Evolutionary conservation across 92 coral and sea anemone genomes (phyloP).

Genomic region (Paramuricea clavata): DNA sequence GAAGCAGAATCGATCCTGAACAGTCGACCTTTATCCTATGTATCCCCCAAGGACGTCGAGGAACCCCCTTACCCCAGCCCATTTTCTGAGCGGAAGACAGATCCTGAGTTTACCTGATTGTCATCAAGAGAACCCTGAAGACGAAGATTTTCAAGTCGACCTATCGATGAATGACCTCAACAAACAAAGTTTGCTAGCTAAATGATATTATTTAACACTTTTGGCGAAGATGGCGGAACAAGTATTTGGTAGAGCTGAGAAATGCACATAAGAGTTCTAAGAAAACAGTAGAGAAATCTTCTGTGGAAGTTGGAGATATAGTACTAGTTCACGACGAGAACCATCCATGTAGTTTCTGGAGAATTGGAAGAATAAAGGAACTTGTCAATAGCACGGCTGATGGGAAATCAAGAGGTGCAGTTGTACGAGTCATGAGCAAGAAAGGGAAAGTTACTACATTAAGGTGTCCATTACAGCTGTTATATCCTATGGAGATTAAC

Average conservation of each 20-base stretch:
- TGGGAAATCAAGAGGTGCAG: slow-evolving; percentile 70
- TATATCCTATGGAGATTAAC: slow-evolving; percentile 66
- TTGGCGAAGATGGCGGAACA: slow-evolving; percentile 72
- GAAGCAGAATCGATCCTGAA: slow-evolving; percentile 68
- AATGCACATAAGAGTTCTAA: slow-evolving; percentile 36
- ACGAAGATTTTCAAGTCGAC: slow-evolving; percentile 31
- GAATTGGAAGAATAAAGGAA: slow-evolving; percentile 46
- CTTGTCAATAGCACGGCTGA: slow-evolving; percentile 57
- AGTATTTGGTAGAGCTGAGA: slow-evolving; percentile 67
- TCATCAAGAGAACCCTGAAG: slow-evolving; percentile 1
- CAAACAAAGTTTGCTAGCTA: slow-evolving; percentile 50
- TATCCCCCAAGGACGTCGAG: slow-evolving; percentile 62
- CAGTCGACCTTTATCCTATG: slow-evolving; percentile 62
- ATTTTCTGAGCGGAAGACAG: slow-evolving; percentile 61
- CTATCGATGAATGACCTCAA: slow-evolving; percentile 34
- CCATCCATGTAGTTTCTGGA: slow-evolving; percentile 49
- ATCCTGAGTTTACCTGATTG: slow-evolving; percentile 58
- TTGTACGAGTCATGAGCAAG: slow-evolving; percentile 61
- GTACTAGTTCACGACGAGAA: slow-evolving; percentile 58
- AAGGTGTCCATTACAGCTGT: slow-evolving; percentile 71
- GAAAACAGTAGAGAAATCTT: slow-evolving; percentile 16
- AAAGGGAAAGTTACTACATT: slow-evolving; percentile 49
- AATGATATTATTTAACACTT: slow-evolving; percentile 56
- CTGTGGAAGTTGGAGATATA: slow-evolving; percentile 37
- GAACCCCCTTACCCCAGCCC: slow-evolving; percentile 74